Percentiles rank a stretch among this genome's conserved stretches.
phyloP scores from a whole-genome alignment of 2,797 vertebrate species.

The Microctenopoma stevenorrisi region DNA sequence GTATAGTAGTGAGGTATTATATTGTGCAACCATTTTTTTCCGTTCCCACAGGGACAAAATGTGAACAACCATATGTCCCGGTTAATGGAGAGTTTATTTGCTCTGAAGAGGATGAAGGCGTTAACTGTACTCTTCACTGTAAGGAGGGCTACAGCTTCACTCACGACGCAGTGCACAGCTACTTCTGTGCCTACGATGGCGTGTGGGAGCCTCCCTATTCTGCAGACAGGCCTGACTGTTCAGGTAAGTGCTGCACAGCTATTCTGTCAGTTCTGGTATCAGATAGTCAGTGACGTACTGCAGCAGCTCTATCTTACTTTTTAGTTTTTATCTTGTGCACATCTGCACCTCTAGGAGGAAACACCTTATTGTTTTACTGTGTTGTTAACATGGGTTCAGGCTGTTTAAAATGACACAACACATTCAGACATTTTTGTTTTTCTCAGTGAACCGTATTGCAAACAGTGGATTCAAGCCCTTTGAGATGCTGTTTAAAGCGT shows the following conservation, averaged over 20 bases:
- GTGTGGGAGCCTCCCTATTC: conserved; percentile 91
- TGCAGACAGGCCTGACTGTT: conserved; percentile 92
- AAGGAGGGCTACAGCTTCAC: conserved; percentile 93
- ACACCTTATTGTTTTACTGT: background rate
- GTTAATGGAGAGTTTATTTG: conserved; percentile 92
- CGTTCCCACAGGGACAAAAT: conserved; percentile 85
- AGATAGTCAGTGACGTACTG: no score
- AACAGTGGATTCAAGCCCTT: conserved; percentile 98
- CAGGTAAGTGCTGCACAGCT: conserved; percentile 82
- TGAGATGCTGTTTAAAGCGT: conserved; percentile 96
- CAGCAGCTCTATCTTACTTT: no score
- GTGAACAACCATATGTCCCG: conserved; percentile 90
- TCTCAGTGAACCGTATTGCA: conserved; percentile 92
- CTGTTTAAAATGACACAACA: background rate
- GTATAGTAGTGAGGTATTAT: background rate
- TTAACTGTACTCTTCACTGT: conserved; percentile 92
- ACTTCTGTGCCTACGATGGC: conserved; percentile 91
- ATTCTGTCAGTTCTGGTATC: no score
- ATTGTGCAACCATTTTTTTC: background rate
- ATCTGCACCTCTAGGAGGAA: no score
- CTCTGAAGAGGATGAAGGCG: conserved; percentile 83
- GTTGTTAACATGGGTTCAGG: background rate
- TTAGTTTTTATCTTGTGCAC: no score
- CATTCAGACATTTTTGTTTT: background rate
- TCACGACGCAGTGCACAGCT: conserved; percentile 89